Evolutionary conservation across 1,140 invertebrate species (phyloP).

Genomic region (Bombus superbus): DNA sequence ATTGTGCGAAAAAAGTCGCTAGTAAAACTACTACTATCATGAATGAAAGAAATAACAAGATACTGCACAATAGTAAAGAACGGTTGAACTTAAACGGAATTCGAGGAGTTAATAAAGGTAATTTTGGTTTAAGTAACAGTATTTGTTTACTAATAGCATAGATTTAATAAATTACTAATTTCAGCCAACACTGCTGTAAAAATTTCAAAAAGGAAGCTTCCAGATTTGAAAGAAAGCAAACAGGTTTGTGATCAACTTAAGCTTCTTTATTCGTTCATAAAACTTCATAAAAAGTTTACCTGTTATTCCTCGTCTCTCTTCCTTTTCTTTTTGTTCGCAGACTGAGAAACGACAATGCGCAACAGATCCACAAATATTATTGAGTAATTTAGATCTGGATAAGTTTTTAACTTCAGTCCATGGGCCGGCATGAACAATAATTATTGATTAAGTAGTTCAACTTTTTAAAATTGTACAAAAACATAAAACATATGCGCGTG

Average conservation of each 20-base stretch:
- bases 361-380: slow-evolving; percentile 66
- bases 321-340: slow-evolving; percentile 36
- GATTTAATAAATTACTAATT: background rate
- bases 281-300: slow-evolving; percentile 3
- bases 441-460: background rate
- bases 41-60: slow-evolving; percentile 26
- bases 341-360: slow-evolving; percentile 61
- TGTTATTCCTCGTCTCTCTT: background rate
- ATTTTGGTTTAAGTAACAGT: background rate
- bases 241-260: slow-evolving; percentile 57
- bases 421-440: slow-evolving; percentile 61
- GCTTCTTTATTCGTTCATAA: background rate
- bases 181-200: slow-evolving; percentile 49
- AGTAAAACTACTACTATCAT: background rate
- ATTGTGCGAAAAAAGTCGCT: slow-evolving; percentile 35
- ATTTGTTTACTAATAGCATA: background rate
- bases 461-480: slow-evolving; percentile 33
- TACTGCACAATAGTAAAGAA: slow-evolving; percentile 28
- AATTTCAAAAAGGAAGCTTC: slow-evolving; percentile 58
- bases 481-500: background rate
- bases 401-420: slow-evolving; percentile 74
- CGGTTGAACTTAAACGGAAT: slow-evolving; percentile 21
- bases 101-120: slow-evolving; percentile 48
- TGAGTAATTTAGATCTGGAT: slow-evolving; percentile 71
- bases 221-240: slow-evolving; percentile 55